These are phyloP conservation scores for Tachina fera DNA, from an alignment of 2,888 invertebrate genomes.

Conservation along the genomic window DNA sequence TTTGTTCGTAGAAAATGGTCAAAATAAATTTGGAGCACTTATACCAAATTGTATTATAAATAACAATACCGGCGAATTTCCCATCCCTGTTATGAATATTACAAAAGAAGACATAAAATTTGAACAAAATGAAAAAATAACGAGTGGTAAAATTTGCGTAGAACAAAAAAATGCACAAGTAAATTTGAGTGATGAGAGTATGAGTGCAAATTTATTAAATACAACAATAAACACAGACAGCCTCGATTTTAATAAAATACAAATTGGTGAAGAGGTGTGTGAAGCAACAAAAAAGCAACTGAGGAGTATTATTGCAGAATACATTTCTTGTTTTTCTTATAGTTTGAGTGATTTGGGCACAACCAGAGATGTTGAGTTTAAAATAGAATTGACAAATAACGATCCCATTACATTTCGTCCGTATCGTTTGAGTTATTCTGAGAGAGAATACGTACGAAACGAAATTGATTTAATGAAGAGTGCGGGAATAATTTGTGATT, in stretches of 20 bases:
- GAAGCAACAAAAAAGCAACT: constrained; percentile 41
- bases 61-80: constrained; percentile 40
- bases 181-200: constrained; percentile 14
- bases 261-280: constrained; percentile 32
- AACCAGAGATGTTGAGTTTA: constrained; percentile 55
- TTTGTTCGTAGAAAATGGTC: constrained; percentile 43
- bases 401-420: constrained; percentile 60
- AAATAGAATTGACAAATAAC: constrained; percentile 57
- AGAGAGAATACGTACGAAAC: too few relatives aligned
- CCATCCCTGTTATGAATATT: constrained; percentile 51
- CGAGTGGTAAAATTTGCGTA: constrained; percentile 13
- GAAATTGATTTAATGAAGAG: too few relatives aligned
- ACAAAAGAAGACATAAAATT: constrained; percentile 42
- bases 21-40: constrained; percentile 50
- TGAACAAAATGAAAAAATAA: constrained; percentile 39
- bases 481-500: neutral
- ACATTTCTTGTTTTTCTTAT: constrained; percentile 53
- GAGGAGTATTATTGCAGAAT: constrained; percentile 45
- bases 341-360: constrained; percentile 61
- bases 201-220: neutral
- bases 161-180: constrained; percentile 6
- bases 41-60: constrained; percentile 52
- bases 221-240: constrained; percentile 3
- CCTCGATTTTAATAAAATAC: constrained; percentile 12
- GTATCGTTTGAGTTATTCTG: constrained; percentile 61